Evolutionary conservation across 2,888 invertebrate genomes (phyloP).

Genomic region (Monochamus alternatus): DNA sequence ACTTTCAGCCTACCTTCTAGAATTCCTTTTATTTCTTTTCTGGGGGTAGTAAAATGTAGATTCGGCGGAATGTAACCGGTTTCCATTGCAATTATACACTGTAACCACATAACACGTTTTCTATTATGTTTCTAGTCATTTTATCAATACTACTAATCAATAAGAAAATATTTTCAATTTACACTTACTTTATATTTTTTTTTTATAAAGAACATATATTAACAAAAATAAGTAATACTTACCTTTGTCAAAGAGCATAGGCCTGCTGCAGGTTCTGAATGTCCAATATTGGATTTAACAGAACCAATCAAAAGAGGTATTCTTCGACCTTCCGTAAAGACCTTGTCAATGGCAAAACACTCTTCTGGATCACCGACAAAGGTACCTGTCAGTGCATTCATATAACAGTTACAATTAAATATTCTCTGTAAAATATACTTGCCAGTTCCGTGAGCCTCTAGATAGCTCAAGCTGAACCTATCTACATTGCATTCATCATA

Average conservation of each 20-base stretch:
- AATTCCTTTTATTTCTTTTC: conserved; percentile 75
- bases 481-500: conserved; percentile 81
- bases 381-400: not conserved
- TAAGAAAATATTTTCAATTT: no score
- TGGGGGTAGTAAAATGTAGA: conserved; percentile 77
- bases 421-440: no score
- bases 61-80: conserved; percentile 88
- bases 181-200: no score
- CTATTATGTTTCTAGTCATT: no score
- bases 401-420: no score
- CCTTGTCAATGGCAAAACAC: conserved; percentile 84
- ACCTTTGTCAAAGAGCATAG: conserved; percentile 79
- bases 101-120: no score
- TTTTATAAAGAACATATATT: no score
- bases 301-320: conserved; percentile 89
- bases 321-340: conserved; percentile 81
- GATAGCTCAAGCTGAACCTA: conserved; percentile 81
- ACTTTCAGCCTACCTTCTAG: conserved; percentile 79
- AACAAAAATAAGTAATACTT: not conserved
- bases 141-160: no score
- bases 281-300: conserved; percentile 94
- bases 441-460: conserved; percentile 92
- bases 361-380: conserved; percentile 92
- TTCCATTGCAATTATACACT: conserved; percentile 77
- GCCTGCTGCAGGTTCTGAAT: conserved; percentile 89